Percentiles rank a stretch among this genome's conserved stretches.
Conservation (phyloP, 2,888 invertebrate genomes). For the Limnephilus marmoratus region DNA sequence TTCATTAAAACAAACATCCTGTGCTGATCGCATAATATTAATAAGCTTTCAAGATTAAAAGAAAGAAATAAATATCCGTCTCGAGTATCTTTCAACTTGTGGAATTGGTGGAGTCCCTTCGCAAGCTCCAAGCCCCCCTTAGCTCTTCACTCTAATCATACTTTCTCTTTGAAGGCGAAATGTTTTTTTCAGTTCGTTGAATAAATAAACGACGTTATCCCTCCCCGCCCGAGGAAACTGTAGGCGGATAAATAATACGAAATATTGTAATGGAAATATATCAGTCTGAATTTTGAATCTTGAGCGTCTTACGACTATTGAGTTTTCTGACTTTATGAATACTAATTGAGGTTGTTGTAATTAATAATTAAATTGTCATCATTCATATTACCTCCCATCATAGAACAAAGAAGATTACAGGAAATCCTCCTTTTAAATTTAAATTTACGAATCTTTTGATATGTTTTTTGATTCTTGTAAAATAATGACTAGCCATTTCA, state of each 20-base stretch:
- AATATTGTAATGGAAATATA: constrained; percentile 17
- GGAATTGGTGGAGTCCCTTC: background rate
- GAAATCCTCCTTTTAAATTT: no score
- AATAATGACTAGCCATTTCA: no score
- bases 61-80: background rate
- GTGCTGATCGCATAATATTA: background rate
- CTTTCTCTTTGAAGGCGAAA: constrained; percentile 9
- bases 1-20: background rate
- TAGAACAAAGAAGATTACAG: no score
- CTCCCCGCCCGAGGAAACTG: background rate
- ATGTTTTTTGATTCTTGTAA: no score
- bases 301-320: no score
- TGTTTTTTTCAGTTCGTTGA: constrained; percentile 9
- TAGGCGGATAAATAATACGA: background rate
- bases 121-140: background rate
- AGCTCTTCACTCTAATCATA: background rate
- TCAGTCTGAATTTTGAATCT: background rate
- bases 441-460: no score
- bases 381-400: no score
- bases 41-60: background rate
- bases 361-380: no score
- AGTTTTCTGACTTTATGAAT: no score
- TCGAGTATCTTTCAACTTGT: background rate
- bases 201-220: constrained; percentile 8
- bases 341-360: no score